Percentiles rank a stretch among this genome's conserved stretches.
Evolutionary conservation across 2,113 vertebrate species (phyloP).

Genomic region (Odocoileus hemionus): DNA sequence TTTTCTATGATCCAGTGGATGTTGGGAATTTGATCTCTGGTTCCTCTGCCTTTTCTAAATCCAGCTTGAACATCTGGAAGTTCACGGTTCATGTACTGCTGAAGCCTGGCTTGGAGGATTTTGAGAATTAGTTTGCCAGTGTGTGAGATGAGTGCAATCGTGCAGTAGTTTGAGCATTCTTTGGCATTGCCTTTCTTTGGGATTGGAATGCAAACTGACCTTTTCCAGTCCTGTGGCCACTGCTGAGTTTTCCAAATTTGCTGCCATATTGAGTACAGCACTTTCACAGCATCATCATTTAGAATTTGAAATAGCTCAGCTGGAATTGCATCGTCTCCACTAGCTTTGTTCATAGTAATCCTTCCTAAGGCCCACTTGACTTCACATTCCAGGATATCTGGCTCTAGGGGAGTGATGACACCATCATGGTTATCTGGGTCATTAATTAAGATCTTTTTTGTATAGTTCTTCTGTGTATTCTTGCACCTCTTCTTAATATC

Average conservation of each 20-base stretch:
- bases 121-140: neutral
- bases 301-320: neutral
- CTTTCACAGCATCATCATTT: neutral
- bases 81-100: accelerated
- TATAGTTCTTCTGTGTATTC: neutral
- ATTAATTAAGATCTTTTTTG: neutral
- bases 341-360: neutral
- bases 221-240: neutral
- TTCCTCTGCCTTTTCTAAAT: neutral
- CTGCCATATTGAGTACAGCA: neutral
- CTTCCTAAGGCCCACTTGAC: neutral
- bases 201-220: neutral
- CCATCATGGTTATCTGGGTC: neutral
- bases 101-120: neutral
- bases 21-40: neutral
- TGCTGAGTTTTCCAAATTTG: neutral
- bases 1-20: neutral
- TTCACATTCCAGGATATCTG: neutral
- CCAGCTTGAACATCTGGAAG: neutral
- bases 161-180: neutral
- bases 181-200: neutral
- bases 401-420: neutral
- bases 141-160: neutral
- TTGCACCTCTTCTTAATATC: neutral
- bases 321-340: neutral